Conservation (phyloP, 1,140 invertebrate genomes). For the Mesaphorura yosii region DNA sequence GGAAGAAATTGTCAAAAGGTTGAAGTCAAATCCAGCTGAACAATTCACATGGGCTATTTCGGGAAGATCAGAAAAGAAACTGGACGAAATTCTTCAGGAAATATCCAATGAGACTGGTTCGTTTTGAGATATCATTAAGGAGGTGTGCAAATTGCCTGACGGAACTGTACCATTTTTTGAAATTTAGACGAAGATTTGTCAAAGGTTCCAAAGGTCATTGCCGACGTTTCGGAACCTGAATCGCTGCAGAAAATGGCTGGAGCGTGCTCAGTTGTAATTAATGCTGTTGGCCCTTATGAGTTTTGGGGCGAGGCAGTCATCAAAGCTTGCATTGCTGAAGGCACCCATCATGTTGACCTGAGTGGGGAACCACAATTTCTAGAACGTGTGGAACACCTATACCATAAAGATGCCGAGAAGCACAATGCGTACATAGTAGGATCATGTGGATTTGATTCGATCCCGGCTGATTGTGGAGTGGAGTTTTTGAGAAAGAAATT, state of each 20-base stretch:
- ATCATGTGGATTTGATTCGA: slow-evolving; percentile 82
- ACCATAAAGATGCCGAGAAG: slow-evolving; percentile 60
- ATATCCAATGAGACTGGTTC: slow-evolving; percentile 41
- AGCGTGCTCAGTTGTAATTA: slow-evolving; percentile 60
- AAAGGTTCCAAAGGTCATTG: slow-evolving; percentile 55
- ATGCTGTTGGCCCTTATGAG: slow-evolving; percentile 78
- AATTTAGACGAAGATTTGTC: slow-evolving; percentile 46
- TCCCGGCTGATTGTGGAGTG: slow-evolving; percentile 74
- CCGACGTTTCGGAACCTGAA: slow-evolving; percentile 58
- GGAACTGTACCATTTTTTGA: neutral
- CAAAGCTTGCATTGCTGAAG: slow-evolving; percentile 66
- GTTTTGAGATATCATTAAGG: too few relatives aligned
- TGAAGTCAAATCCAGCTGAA: neutral
- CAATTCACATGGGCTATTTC: slow-evolving; percentile 55
- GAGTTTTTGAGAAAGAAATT: slow-evolving; percentile 61
- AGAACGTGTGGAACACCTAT: slow-evolving; percentile 68
- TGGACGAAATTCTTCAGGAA: slow-evolving; percentile 51
- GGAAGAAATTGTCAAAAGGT: slow-evolving; percentile 41
- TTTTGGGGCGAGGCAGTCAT: slow-evolving; percentile 81
- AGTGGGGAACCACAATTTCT: slow-evolving; percentile 54
- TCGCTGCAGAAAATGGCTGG: slow-evolving; percentile 63
- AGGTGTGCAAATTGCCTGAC: neutral
- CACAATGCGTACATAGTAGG: slow-evolving; percentile 71
- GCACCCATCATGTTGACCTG: slow-evolving; percentile 79
- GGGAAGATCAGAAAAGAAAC: slow-evolving; percentile 56